A percentile compares a stretch with the other conserved stretches of the same genome.
Evolutionary conservation across 2,797 vertebrate species (phyloP).

Genomic region (Scarus forsteni): DNA sequence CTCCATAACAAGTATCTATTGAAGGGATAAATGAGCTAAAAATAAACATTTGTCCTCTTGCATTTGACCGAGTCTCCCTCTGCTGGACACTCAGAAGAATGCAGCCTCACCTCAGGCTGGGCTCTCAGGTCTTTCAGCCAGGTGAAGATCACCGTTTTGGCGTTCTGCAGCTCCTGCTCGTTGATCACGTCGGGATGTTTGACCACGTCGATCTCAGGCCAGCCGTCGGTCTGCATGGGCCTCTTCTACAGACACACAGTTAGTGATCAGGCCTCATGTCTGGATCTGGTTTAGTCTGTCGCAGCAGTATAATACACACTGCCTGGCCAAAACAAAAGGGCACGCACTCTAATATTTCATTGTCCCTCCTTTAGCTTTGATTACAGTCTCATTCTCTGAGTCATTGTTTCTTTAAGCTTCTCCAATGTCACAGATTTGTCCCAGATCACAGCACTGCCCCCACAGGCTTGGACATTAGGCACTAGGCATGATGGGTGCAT

Average conservation of each 20-base stretch:
- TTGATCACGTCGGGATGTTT: slow-evolving; percentile 59
- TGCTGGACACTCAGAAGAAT: neutral
- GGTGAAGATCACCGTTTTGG: slow-evolving; percentile 74
- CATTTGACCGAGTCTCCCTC: too few relatives aligned
- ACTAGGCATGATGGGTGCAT: too few relatives aligned
- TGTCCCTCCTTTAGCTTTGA: too few relatives aligned
- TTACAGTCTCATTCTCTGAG: too few relatives aligned
- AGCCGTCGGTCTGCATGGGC: slow-evolving; percentile 81
- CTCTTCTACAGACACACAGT: slow-evolving; percentile 66
- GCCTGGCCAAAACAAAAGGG: too few relatives aligned
- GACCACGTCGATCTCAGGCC: slow-evolving; percentile 74
- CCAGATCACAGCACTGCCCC: too few relatives aligned
- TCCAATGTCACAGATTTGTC: too few relatives aligned
- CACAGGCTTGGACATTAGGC: too few relatives aligned
- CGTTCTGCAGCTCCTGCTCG: slow-evolving; percentile 72
- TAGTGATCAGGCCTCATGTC: neutral
- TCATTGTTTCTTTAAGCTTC: too few relatives aligned
- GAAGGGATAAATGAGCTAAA: neutral
- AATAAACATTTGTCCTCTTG: neutral
- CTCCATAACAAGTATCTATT: neutral
- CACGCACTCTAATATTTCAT: too few relatives aligned
- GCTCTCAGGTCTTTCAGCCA: slow-evolving; percentile 85
- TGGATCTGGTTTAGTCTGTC: neutral
- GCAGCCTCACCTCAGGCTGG: slow-evolving; percentile 80
- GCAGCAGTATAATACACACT: neutral